A percentile compares a stretch with the other conserved stretches of the same genome.
These are phyloP conservation scores for Megalonaias nervosa DNA, from an alignment of 1,140 invertebrate genomes.

Conservation along the genomic window DNA sequence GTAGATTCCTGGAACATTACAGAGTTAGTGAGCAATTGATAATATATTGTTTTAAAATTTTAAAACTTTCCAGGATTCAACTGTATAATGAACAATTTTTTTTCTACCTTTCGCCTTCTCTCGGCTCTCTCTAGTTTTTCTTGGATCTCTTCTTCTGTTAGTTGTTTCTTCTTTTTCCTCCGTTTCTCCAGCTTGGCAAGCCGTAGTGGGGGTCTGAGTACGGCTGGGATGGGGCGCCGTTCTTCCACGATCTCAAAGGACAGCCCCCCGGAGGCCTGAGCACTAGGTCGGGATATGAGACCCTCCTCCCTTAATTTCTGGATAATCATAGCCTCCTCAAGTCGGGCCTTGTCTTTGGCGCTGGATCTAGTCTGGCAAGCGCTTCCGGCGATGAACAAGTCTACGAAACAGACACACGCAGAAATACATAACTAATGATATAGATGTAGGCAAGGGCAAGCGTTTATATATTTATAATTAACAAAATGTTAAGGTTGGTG, in stretches of 20 bases:
- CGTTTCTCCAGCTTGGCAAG: conserved; percentile 51
- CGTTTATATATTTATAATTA: no score
- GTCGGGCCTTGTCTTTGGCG: conserved; percentile 61
- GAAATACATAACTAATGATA: no score
- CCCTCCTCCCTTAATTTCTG: conserved; percentile 68
- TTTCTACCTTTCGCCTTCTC: conserved; percentile 56
- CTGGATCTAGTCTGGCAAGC: conserved; percentile 57
- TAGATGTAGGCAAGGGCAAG: no score
- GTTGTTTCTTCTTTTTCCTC: conserved; percentile 51
- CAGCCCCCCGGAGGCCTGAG: conserved; percentile 62
- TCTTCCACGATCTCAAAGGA: conserved; percentile 59
- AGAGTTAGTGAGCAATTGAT: no score
- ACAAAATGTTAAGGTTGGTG: no score
- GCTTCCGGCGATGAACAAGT: conserved; percentile 62
- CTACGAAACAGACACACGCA: conserved; percentile 40
- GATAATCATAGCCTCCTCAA: conserved; percentile 66
- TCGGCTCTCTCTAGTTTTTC: conserved; percentile 59
- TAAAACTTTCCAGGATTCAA: no score
- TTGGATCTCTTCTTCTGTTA: conserved; percentile 60
- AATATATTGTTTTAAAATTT: no score
- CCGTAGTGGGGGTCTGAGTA: conserved; percentile 38
- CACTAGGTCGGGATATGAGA: conserved; percentile 61
- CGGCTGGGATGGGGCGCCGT: background rate
- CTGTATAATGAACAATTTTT: no score
- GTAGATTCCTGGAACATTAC: no score